These are phyloP conservation scores for Dendronephthya gigantea DNA, from an alignment of 64 coral and sea anemone genomes.

Conservation along the genomic window DNA sequence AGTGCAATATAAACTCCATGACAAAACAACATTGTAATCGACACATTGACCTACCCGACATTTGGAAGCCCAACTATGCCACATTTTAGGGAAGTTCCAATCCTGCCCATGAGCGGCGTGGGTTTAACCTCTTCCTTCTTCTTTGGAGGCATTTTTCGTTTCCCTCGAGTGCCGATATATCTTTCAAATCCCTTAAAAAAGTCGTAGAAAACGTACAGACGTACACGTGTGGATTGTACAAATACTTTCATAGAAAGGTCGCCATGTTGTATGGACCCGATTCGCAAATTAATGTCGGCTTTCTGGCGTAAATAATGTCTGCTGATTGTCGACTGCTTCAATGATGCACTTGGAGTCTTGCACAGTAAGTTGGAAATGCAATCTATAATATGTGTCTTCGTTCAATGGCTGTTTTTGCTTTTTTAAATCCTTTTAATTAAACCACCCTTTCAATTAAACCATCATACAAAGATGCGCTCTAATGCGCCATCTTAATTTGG, in stretches of 20 bases:
- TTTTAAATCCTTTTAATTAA: too few species aligned
- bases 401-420: too few species aligned
- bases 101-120: slow-evolving; percentile 81
- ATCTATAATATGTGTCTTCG: too few species aligned
- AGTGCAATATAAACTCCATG: neutral
- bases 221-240: neutral
- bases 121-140: slow-evolving; percentile 85
- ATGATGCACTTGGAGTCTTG: too few species aligned
- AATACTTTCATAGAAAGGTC: neutral
- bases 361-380: too few species aligned
- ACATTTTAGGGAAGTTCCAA: slow-evolving; percentile 91
- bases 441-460: too few species aligned
- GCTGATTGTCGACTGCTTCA: too few species aligned
- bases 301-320: too few species aligned
- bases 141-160: slow-evolving; percentile 78
- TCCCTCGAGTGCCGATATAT: neutral
- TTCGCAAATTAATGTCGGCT: neutral
- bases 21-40: neutral
- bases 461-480: too few species aligned
- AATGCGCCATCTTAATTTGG: too few species aligned
- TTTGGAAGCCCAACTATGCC: slow-evolving; percentile 96
- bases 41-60: slow-evolving; percentile 58
- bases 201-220: neutral
- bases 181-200: neutral
- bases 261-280: neutral